Percentiles rank a stretch among this genome's conserved stretches.
Evolutionary conservation across 2,888 invertebrate genomes (phyloP).

Genomic region (Oligia latruncula): DNA sequence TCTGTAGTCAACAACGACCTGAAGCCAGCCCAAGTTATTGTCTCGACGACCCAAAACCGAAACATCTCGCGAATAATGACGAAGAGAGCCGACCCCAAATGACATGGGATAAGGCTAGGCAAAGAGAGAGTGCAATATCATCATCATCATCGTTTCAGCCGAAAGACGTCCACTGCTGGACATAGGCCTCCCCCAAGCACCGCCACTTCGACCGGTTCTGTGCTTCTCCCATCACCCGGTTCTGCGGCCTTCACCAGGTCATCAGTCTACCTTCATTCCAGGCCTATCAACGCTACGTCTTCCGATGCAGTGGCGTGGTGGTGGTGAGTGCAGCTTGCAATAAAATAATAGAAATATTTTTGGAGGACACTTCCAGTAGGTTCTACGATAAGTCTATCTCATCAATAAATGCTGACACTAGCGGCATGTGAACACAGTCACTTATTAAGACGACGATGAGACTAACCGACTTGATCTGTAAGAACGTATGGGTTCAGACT

Average conservation of each 20-base stretch:
- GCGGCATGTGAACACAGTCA: constrained; percentile 73
- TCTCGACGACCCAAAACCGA: background rate
- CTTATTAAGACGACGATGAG: constrained; percentile 68
- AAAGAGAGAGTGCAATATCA: background rate
- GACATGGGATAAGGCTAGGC: background rate
- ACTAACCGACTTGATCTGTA: constrained; percentile 24
- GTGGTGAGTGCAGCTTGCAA: background rate
- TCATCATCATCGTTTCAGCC: background rate
- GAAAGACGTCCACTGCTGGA: background rate
- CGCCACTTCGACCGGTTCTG: background rate
- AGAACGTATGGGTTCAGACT: background rate
- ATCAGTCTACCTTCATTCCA: accelerated
- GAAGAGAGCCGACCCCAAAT: background rate
- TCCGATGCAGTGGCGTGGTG: background rate
- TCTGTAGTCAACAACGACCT: background rate
- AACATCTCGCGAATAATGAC: background rate
- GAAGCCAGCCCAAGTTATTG: background rate
- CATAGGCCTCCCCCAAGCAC: background rate
- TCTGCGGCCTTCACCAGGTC: background rate
- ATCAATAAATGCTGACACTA: constrained; percentile 81
- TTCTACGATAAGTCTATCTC: constrained; percentile 50
- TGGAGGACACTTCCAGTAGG: constrained; percentile 52
- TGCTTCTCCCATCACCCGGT: accelerated
- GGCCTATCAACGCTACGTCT: background rate
- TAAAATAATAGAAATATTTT: background rate